A percentile compares a stretch with the other conserved stretches of the same genome.
Conservation (phyloP, 2,797 vertebrate species). For the Eulemur coronatus region DNA sequence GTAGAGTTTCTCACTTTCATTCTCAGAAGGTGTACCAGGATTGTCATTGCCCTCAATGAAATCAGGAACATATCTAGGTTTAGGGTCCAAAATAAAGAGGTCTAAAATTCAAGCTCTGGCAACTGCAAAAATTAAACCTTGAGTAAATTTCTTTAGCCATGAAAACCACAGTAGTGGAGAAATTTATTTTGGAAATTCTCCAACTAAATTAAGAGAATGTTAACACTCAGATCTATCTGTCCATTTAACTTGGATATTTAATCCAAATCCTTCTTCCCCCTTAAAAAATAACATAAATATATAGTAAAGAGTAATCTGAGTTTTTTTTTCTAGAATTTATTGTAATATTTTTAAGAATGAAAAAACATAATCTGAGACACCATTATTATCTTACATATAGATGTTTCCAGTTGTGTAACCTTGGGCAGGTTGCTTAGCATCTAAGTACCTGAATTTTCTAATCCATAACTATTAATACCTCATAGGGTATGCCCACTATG, state of each 20-base stretch:
- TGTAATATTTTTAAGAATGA: not conserved
- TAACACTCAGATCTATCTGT: not conserved
- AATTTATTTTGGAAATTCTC: not conserved
- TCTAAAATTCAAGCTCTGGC: not conserved
- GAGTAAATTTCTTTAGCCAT: not conserved
- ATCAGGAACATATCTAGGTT: not conserved
- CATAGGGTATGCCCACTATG: not conserved
- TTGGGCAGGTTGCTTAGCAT: not conserved
- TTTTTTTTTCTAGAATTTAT: not conserved
- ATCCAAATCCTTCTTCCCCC: not conserved
- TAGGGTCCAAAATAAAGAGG: not conserved
- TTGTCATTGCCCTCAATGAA: not conserved
- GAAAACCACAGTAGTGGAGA: not conserved
- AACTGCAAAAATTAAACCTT: not conserved
- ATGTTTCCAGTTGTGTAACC: not conserved
- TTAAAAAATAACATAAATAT: not conserved
- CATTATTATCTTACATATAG: not conserved
- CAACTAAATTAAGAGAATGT: not conserved
- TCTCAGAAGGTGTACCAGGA: rapidly evolving
- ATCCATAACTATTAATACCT: not conserved
- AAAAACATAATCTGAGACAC: not conserved
- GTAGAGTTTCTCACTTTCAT: no score
- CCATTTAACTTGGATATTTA: not conserved
- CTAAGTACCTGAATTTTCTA: not conserved
- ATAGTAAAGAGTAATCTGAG: not conserved